phyloP scores from a whole-genome alignment of 2,888 invertebrate genomes.

The Tinea semifulvella region DNA sequence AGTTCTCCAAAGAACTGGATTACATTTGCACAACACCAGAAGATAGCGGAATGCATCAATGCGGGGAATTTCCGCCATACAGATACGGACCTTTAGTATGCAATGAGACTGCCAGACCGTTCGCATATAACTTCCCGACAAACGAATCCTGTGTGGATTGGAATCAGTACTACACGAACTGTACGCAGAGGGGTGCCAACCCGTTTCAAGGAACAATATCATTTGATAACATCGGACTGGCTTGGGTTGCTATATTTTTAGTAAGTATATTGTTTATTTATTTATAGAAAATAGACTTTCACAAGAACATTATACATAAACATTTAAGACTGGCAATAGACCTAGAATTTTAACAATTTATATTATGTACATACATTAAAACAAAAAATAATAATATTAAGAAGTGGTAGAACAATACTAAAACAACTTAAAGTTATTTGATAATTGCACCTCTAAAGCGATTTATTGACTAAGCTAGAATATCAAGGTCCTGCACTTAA shows the following conservation, averaged over 20 bases:
- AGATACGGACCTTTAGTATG: slow-evolving; percentile 78
- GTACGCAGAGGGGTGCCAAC: slow-evolving; percentile 91
- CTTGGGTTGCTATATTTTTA: slow-evolving; percentile 99
- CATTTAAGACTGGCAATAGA: too few species aligned
- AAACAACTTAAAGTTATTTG: too few species aligned
- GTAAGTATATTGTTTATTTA: slow-evolving; percentile 67
- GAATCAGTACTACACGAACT: slow-evolving; percentile 98
- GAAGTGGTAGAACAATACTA: too few species aligned
- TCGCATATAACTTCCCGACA: slow-evolving; percentile 70
- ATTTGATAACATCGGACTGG: slow-evolving; percentile 99
- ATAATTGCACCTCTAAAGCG: too few species aligned
- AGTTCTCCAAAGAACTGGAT: slow-evolving; percentile 89
- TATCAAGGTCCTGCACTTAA: too few species aligned
- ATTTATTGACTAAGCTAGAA: too few species aligned
- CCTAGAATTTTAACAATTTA: too few species aligned
- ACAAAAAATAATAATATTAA: too few species aligned
- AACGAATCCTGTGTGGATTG: slow-evolving; percentile 93
- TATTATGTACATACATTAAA: too few species aligned
- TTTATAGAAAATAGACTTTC: too few species aligned
- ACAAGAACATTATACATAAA: too few species aligned
- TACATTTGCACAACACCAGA: slow-evolving; percentile 96
- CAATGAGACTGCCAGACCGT: slow-evolving; percentile 75
- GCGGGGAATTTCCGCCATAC: slow-evolving; percentile 83
- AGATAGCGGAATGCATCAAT: slow-evolving; percentile 94
- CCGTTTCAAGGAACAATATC: slow-evolving; percentile 99